Evolutionary conservation across 2,797 vertebrate species (phyloP), one percentile per base, ranked within the genome.

Genomic region (Melanitta fusca): DNA sequence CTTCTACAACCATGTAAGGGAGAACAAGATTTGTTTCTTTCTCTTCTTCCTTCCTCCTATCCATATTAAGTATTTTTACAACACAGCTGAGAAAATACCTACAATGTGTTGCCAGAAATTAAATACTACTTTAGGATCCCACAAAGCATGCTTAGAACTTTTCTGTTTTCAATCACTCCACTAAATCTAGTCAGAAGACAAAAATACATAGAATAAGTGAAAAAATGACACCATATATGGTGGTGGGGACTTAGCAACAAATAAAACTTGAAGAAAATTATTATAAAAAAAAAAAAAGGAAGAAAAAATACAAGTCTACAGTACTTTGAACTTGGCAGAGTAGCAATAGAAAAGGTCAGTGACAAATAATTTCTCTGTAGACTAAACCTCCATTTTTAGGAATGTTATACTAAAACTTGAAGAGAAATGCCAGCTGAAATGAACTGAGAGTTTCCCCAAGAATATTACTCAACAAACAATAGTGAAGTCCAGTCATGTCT

Each of bases 1-100:
- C 68, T 92, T 91, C 57, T 78, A 78, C 49, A 68, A 34, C 96
- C 95, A 95, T 94, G 34, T 91, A 96, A 96, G 93, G 94, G 79
- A 95, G 58, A 85, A 25, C 3, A 77, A 93, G 27, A 82, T 24
- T 56, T 89, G 38, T 8, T 12, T 70, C 61, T 91, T 89, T 91
- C 65, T 88, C 49, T 32, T 91, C 45, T 47, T 89, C 32, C 54
- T 89, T 85, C 77, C 66, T 92, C 16, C 53, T 83, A 79, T 11
- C 70, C 89, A 86, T 88, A 91, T 79, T 74, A 95, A 91, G 93
- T 73, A 79, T 78, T 95, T 96, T 78, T 89, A 79, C 43, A 90
- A 58, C n/a, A 79, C 58, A 91, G 62, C 18, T 91, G 75, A 93
- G 39, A 91, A 89, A 93, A 95, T 94, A 95, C 72, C 85, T 85